A percentile compares a stretch with the other conserved stretches of the same genome.
These are phyloP conservation scores for Aotus griseimembra DNA, from an alignment of 2,797 vertebrate species.

Conservation along the genomic window DNA sequence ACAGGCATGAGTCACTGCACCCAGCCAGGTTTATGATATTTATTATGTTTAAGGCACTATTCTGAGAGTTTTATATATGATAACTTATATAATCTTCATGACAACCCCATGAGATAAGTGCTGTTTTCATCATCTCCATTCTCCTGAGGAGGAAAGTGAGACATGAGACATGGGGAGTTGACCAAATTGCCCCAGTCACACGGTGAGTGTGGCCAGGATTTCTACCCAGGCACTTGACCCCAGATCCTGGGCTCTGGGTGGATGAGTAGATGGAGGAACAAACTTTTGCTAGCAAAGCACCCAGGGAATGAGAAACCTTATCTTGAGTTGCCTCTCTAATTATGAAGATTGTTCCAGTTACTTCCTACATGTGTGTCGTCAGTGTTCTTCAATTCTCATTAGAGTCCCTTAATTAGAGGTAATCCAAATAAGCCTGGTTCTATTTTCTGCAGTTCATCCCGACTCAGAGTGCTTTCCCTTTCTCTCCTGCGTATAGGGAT, in stretches of 20 bases:
- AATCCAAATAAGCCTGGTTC: conserved; percentile 62
- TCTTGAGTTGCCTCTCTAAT: background rate
- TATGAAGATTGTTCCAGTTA: conserved; percentile 31
- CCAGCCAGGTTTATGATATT: background rate
- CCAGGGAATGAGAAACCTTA: background rate
- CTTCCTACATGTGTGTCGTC: background rate
- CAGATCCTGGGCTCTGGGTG: background rate
- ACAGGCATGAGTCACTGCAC: background rate
- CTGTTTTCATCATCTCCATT: background rate
- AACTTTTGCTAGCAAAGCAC: background rate
- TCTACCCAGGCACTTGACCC: background rate
- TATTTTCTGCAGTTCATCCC: background rate
- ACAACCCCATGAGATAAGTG: background rate
- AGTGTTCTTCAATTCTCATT: conserved; percentile 34
- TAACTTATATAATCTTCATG: background rate
- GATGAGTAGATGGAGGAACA: background rate
- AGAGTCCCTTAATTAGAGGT: conserved; percentile 59
- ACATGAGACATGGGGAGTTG: background rate
- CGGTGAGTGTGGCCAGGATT: background rate
- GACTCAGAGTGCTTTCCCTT: background rate
- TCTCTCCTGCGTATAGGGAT: background rate
- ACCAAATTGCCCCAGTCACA: background rate
- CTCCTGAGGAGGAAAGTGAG: background rate
- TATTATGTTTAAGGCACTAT: background rate
- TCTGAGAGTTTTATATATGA: background rate